A percentile compares a stretch with the other conserved stretches of the same genome.
phyloP scores from a whole-genome alignment of 2,113 vertebrate species.

The Oreochromis aureus region DNA sequence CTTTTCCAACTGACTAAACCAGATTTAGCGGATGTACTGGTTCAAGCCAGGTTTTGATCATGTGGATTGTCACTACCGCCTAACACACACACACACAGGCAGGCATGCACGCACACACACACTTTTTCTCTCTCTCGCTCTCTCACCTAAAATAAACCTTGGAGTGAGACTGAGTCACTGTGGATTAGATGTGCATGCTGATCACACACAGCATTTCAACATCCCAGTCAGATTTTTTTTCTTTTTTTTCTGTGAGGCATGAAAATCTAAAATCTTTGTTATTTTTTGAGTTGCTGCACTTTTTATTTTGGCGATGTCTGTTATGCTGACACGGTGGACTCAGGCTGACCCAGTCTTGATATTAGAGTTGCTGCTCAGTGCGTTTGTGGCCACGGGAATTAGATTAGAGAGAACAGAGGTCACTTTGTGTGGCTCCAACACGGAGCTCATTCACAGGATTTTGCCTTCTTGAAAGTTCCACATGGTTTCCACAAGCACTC shows the following conservation, averaged over 20 bases:
- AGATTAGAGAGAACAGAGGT: slow-evolving; percentile 64
- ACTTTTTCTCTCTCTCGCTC: not conserved
- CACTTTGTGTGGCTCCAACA: slow-evolving; percentile 57
- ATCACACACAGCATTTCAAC: not conserved
- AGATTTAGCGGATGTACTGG: not conserved
- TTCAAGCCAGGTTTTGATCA: slow-evolving; percentile 1
- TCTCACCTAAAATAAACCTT: slow-evolving; percentile 49
- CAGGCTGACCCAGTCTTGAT: slow-evolving; percentile 14
- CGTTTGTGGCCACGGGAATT: slow-evolving; percentile 39
- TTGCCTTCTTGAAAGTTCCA: slow-evolving; percentile 26
- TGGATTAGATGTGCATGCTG: slow-evolving; percentile 8
- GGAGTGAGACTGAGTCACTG: slow-evolving; percentile 12
- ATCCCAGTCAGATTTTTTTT: not conserved
- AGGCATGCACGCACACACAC: not conserved
- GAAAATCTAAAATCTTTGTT: not conserved
- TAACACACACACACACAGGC: not conserved
- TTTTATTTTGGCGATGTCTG: not conserved
- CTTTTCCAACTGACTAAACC: not conserved
- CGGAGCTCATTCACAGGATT: slow-evolving; percentile 29
- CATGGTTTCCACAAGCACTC: slow-evolving; percentile 33
- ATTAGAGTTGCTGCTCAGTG: slow-evolving; percentile 15
- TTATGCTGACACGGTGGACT: not conserved
- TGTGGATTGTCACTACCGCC: not conserved
- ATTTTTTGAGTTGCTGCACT: not conserved
- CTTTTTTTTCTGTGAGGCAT: not conserved